Evolutionary conservation across 2,113 vertebrate species (phyloP), one percentile per base, ranked within the genome.

Genomic region (Grallaria varia): DNA sequence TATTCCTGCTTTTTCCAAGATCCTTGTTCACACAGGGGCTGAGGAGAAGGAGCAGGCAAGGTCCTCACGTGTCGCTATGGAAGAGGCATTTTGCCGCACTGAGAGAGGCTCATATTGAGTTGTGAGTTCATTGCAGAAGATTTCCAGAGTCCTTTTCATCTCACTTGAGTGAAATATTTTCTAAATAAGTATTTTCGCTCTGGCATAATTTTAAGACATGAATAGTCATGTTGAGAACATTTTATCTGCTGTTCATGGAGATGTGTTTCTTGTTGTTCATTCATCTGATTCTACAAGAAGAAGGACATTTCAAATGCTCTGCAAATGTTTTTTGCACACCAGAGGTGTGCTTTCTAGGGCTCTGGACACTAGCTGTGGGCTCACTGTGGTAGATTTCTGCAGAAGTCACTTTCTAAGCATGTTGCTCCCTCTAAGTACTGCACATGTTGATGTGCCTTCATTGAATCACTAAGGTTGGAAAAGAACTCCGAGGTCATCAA

Each of bases 51-150:
- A 84, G 12, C 17, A 40, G 63, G 44, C 8, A 27, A 16, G 6
- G 14, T 67, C 27, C 35, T 72, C 28, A 42, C 1, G 0, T 77
- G 37, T 31, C 1, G 0, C 24, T 45, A 6, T 49, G 33, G 21
- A 76, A 87, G 20, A 74, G 50, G 39, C 39, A 31, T 63, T 63
- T 63, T 42, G 19, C 12, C 60, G 21, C 60, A 12, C 50, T 39
- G 39, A 9, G 11, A 68, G 14, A 81, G 20, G 33, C 42, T 88
- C 33, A 20, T 30, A 20, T 0, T 58, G 45, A 60, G 24, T 44
- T 88, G 17, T 35, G 25, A 60, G 18, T 68, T 86, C 40, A 23
- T 72, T 89, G 63, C 25, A 37, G 45, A 69, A 56, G 35, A 52
- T 64, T 62, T 45, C 22, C 30, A 5, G n/a, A 50, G 47, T 69